Evolutionary conservation across 2,113 vertebrate genomes (phyloP).

Genomic region (Sinocyclocheilus anophthalmus): DNA sequence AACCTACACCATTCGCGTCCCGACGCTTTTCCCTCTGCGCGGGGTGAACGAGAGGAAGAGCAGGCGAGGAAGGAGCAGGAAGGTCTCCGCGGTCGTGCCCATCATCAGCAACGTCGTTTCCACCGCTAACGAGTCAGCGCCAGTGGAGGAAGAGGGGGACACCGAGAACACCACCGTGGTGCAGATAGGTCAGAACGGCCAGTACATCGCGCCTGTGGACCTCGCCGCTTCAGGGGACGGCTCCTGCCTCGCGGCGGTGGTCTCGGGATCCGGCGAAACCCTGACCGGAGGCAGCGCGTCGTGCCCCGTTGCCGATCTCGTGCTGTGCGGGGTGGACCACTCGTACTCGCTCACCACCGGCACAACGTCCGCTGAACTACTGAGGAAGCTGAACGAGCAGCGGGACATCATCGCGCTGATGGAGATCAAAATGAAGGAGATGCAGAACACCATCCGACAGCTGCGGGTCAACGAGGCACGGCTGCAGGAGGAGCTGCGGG

Average conservation of each 20-base stretch:
- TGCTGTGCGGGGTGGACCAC: conserved; percentile 81
- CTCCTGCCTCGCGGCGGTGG: conserved; percentile 57
- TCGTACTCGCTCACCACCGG: conserved; percentile 94
- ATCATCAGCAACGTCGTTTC: conserved; percentile 66
- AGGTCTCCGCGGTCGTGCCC: conserved; percentile 61
- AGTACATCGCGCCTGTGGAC: conserved; percentile 84
- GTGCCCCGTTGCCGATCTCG: conserved; percentile 63
- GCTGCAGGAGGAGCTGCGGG: conserved; percentile 90
- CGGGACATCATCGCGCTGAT: conserved; percentile 96
- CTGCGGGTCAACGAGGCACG: conserved; percentile 90
- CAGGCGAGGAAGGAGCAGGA: conserved; percentile 75
- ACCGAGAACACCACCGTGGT: conserved; percentile 73
- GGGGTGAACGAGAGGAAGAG: conserved; percentile 91
- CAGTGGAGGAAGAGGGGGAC: conserved; percentile 66
- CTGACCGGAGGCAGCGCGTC: conserved; percentile 62
- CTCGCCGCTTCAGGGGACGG: conserved; percentile 75
- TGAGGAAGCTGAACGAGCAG: conserved; percentile 95
- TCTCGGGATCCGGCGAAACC: conserved; percentile 57
- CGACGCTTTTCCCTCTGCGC: conserved; percentile 90
- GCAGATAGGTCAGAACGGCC: conserved; percentile 75
- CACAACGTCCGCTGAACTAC: conserved; percentile 92
- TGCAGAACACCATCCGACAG: conserved; percentile 95
- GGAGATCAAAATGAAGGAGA: conserved; percentile 99
- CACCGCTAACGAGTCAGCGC: conserved; percentile 55
- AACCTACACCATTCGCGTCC: conserved; percentile 92